Evolutionary conservation across 2,113 vertebrate genomes (phyloP).

Genomic region (Strix aluco): DNA sequence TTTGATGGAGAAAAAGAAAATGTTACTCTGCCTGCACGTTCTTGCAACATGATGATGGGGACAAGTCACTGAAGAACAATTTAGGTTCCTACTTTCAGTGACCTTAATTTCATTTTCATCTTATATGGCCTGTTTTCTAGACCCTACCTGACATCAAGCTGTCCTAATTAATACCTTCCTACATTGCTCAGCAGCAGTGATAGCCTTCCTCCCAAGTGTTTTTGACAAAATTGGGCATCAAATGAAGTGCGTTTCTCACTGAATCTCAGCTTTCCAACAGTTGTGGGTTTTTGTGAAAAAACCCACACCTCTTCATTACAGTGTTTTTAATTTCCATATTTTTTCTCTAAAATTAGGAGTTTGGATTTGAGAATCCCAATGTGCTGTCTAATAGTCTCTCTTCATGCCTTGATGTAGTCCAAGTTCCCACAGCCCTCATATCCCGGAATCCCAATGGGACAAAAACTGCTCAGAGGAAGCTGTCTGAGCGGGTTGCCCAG

Average conservation of each 20-base stretch:
- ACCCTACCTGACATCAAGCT: neutral
- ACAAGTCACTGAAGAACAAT: neutral
- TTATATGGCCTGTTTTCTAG: neutral
- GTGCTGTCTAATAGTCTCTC: neutral
- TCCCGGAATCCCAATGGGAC: neutral
- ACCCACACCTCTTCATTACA: neutral
- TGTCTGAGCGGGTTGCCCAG: neutral
- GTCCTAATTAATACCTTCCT: neutral
- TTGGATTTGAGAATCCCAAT: neutral
- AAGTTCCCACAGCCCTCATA: neutral
- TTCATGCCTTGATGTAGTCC: neutral
- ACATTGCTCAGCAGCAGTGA: neutral
- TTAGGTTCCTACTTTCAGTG: neutral
- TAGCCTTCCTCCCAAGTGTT: neutral
- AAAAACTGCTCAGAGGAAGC: neutral
- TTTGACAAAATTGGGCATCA: conserved; percentile 15
- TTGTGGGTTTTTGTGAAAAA: neutral
- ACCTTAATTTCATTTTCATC: neutral
- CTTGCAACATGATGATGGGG: neutral
- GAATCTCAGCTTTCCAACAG: conserved; percentile 20
- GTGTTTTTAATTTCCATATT: conserved; percentile 15
- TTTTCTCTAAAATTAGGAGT: neutral
- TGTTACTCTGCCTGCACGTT: neutral
- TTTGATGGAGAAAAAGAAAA: neutral
- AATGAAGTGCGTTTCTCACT: conserved; percentile 35